Evolutionary conservation across 2,888 invertebrate species (phyloP).

Genomic region (Tetanocera ferruginea): DNA sequence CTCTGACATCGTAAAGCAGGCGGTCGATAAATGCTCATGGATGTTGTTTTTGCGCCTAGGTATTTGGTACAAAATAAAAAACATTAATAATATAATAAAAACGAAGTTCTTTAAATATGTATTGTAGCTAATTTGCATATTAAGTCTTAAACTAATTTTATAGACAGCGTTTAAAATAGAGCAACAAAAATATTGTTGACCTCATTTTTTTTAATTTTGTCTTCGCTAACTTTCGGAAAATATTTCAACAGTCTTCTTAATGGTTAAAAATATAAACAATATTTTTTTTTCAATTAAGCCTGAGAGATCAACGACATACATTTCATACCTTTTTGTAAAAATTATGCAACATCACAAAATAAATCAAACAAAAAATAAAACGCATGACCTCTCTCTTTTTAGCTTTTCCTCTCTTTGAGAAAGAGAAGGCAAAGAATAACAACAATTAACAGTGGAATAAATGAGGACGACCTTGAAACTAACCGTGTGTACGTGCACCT

Average conservation of each 20-base stretch:
- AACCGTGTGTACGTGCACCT: not conserved
- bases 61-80: not conserved
- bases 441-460: not conserved
- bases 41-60: constrained; percentile 63
- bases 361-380: constrained; percentile 23
- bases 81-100: not conserved
- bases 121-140: not conserved
- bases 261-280: constrained; percentile 20
- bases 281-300: constrained; percentile 25
- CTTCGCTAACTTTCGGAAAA: constrained; percentile 21
- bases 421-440: constrained; percentile 27
- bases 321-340: constrained; percentile 31
- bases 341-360: constrained; percentile 46
- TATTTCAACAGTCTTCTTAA: constrained; percentile 24
- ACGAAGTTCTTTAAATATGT: not conserved
- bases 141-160: not conserved
- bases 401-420: not conserved
- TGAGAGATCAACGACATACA: constrained; percentile 18
- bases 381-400: not conserved
- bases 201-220: constrained; percentile 38
- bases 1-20: constrained; percentile 70
- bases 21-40: constrained; percentile 72
- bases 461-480: constrained; percentile 29
- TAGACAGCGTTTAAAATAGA: not conserved
- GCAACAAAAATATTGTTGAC: constrained; percentile 48